A percentile compares a stretch with the other conserved stretches of the same genome.
These are phyloP conservation scores for Carapus acus DNA, from an alignment of 2,797 vertebrate species.

Conservation along the genomic window DNA sequence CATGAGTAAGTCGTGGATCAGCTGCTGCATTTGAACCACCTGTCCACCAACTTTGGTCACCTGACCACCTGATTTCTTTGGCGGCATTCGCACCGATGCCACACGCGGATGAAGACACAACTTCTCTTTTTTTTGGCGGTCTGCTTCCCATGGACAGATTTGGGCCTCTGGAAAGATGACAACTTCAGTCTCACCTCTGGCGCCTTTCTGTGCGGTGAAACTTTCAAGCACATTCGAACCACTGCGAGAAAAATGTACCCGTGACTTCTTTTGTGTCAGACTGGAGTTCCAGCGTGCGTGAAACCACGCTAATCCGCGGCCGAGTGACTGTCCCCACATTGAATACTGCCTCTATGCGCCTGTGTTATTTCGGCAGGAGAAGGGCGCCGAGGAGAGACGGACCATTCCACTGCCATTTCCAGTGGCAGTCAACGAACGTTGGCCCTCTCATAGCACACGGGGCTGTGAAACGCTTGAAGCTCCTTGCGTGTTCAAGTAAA, in stretches of 20 bases:
- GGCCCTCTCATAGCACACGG: slow-evolving; percentile 45
- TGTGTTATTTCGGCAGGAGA: slow-evolving; percentile 62
- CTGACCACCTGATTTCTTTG: no score
- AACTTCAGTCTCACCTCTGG: neutral
- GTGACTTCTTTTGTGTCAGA: slow-evolving; percentile 39
- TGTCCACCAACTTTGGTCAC: no score
- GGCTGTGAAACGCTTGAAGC: slow-evolving; percentile 53
- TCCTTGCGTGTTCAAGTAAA: slow-evolving; percentile 64
- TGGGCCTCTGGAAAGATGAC: neutral
- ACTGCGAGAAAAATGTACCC: neutral
- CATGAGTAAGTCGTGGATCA: no score
- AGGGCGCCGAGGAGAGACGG: slow-evolving; percentile 34
- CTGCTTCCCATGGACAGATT: neutral
- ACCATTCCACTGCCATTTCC: slow-evolving; percentile 51
- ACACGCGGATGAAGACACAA: no score
- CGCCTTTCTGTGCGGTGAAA: slow-evolving; percentile 2
- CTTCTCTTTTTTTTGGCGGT: no score
- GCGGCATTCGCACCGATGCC: no score
- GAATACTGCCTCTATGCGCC: slow-evolving; percentile 62
- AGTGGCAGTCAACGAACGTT: slow-evolving; percentile 47
- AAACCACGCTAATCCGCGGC: slow-evolving; percentile 46
- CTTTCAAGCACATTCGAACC: neutral
- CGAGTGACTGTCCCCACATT: slow-evolving; percentile 51
- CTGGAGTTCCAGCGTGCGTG: slow-evolving; percentile 23
- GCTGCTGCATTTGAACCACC: no score